Evolutionary conservation across 2,888 invertebrate species (phyloP), one percentile per base, ranked within the genome.

Genomic region (Cerceris ruficornis): DNA sequence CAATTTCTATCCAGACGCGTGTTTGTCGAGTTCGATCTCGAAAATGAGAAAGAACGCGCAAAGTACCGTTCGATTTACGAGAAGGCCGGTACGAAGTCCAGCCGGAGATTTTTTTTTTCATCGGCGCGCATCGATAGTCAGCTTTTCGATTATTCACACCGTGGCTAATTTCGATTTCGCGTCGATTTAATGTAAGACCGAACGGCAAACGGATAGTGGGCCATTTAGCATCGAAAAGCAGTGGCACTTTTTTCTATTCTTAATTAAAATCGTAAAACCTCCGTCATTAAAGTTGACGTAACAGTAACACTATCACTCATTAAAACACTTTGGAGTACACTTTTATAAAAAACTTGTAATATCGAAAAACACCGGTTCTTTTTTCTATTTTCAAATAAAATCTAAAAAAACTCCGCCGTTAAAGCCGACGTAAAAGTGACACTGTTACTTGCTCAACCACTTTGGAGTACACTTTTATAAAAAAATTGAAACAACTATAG

Each of bases 31-130:
- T 28, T 52, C 52, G 14, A 13, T 0, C 14, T 17, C 64, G 49
- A 55, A 0, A 14, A 9, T 9, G 41, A 42, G 11, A 59, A n/a
- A 42, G 14, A 59, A 59, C 39, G 4, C 2, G 6, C 9, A 15
- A 2, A 42, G 50, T 67, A 67, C 61, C 57, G 46, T 55, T 59
- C 1, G 39, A 39, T 28, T 39, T 4, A 13, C 11, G 6, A 55
- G 6, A 39, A 60, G 46, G 62, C 28, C 11, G 7, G 75, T 17
- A 42, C 75, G 61, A 77, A 77, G 77, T 77, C 75, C 69, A 46
- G 14, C n/a, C 13, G 5, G 42, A 13, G 28, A 28, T 28, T 28
- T 4, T 28, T 17, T 69, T 43, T 8, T 41, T 13, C 43, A 14
- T 54, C 64, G 13, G 8, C 2, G n/a, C 46, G 42, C 46, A 13